Conservation (phyloP, 2,888 invertebrate genomes). For the Amphipyra tragopoginis region DNA sequence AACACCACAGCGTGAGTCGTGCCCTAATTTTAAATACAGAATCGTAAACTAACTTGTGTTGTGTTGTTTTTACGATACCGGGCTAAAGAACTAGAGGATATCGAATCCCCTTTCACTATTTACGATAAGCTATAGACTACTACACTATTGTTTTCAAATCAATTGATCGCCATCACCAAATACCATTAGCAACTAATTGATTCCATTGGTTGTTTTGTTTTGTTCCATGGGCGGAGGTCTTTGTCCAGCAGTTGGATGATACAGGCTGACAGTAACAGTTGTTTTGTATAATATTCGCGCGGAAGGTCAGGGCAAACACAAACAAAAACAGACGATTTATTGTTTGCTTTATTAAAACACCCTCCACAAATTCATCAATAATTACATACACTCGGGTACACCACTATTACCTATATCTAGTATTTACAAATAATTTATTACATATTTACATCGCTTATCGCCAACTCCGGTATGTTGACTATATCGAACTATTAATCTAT, state of each 20-base stretch:
- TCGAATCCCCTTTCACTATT: too few species aligned
- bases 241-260: too few species aligned
- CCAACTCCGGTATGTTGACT: constrained; percentile 56
- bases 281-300: constrained; percentile 8
- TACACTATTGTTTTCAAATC: too few species aligned
- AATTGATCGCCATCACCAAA: too few species aligned
- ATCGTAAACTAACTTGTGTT: background rate
- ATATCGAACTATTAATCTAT: constrained; percentile 50
- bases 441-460: constrained; percentile 72
- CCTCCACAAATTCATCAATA: constrained; percentile 82
- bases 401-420: constrained; percentile 75
- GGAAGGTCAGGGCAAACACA: constrained; percentile 36
- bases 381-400: constrained; percentile 84
- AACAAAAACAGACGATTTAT: constrained; percentile 68
- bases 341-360: constrained; percentile 88
- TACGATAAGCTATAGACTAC: too few species aligned
- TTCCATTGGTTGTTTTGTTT: too few species aligned
- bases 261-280: background rate
- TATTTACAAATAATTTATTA: constrained; percentile 77
- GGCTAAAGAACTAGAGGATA: too few species aligned
- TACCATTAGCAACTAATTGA: too few species aligned
- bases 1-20: constrained; percentile 6
- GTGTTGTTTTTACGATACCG: too few species aligned
- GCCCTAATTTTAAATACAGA: constrained; percentile 23
- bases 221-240: too few species aligned